phyloP scores from a whole-genome alignment of 2,888 invertebrate species.

The Acanthococcus lagerstroemiae region DNA sequence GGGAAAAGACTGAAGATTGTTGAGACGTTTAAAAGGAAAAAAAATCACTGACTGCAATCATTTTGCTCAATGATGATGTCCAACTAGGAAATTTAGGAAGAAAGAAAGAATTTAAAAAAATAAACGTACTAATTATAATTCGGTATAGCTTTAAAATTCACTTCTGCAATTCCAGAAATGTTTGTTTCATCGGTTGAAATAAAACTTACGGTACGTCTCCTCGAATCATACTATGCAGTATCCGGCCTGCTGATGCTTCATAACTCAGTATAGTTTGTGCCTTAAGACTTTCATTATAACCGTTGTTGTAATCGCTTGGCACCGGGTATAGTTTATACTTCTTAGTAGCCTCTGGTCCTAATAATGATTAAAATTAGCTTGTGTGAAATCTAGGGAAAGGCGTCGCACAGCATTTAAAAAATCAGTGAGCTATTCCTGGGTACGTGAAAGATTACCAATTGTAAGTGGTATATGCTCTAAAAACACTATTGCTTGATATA shows the following conservation, averaged over 20 bases:
- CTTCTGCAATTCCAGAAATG: too few relatives aligned
- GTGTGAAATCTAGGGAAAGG: not conserved
- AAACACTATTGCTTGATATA: constrained; percentile 65
- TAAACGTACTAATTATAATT: too few relatives aligned
- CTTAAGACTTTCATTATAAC: constrained; percentile 72
- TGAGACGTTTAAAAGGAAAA: too few relatives aligned
- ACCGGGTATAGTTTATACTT: constrained; percentile 2
- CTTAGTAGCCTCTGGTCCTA: not conserved
- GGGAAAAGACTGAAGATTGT: too few relatives aligned
- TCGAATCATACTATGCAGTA: too few relatives aligned
- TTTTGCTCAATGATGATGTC: too few relatives aligned
- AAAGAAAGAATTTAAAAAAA: too few relatives aligned
- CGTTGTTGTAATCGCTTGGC: constrained; percentile 63
- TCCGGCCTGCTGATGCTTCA: constrained; percentile 83
- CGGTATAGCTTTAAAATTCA: too few relatives aligned
- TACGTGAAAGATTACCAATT: not conserved
- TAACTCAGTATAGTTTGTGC: constrained; percentile 81
- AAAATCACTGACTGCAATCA: too few relatives aligned
- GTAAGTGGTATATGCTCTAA: constrained; percentile 63
- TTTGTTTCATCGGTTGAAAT: too few relatives aligned
- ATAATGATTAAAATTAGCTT: not conserved
- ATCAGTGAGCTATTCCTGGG: not conserved
- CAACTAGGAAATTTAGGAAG: too few relatives aligned
- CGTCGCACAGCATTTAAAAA: not conserved
- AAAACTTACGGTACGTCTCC: too few relatives aligned